phyloP scores from a whole-genome alignment of 2,888 invertebrate species.

The Apamea anceps region DNA sequence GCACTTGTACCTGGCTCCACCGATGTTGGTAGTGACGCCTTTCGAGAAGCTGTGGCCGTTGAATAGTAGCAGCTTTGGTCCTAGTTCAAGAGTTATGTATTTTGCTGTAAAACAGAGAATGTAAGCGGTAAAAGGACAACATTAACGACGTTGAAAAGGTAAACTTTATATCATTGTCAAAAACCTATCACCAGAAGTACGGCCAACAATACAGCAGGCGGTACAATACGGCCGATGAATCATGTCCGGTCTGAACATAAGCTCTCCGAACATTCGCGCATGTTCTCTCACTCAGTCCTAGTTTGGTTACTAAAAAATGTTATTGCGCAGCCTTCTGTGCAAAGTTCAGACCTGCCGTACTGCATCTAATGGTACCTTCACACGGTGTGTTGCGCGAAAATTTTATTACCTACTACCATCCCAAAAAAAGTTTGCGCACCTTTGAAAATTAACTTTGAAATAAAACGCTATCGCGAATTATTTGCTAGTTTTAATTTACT shows the following conservation, averaged over 20 bases:
- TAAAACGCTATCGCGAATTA: conserved; percentile 32
- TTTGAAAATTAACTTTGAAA: neutral
- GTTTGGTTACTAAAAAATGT: neutral
- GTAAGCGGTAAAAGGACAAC: neutral
- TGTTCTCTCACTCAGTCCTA: neutral
- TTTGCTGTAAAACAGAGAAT: conserved; percentile 20
- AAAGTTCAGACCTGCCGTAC: neutral
- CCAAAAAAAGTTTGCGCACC: neutral
- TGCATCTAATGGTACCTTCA: neutral
- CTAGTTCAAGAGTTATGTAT: conserved; percentile 29
- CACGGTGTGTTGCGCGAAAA: neutral
- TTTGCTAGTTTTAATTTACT: conserved; percentile 1
- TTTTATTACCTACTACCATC: neutral
- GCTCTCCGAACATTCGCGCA: neutral
- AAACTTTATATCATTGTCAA: neutral
- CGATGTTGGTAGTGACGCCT: neutral
- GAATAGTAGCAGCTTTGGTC: conserved; percentile 16
- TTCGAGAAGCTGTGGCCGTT: conserved; percentile 29
- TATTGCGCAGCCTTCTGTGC: neutral
- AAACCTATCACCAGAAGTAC: neutral
- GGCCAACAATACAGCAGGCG: no score
- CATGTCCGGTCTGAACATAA: neutral
- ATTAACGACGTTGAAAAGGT: neutral
- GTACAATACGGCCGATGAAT: neutral
- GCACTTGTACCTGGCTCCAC: conserved; percentile 24